phyloP scores from a whole-genome alignment of 2,888 invertebrate genomes.

The Pterostichus niger region DNA sequence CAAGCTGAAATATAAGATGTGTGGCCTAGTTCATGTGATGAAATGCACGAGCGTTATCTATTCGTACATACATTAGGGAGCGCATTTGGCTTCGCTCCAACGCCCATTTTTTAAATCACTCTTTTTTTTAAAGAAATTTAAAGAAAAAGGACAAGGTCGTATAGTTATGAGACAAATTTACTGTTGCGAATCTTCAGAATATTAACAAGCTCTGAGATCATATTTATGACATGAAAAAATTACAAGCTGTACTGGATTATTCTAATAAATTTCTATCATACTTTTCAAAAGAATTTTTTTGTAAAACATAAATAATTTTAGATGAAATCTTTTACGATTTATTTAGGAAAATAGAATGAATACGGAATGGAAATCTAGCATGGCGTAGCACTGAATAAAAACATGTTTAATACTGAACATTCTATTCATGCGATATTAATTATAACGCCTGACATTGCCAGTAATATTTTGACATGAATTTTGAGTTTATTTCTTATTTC shows the following conservation, averaged over 20 bases:
- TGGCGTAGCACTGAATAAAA: too few relatives aligned
- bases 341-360: too few relatives aligned
- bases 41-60: slow-evolving; percentile 57
- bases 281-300: slow-evolving; percentile 6
- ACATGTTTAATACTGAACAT: too few relatives aligned
- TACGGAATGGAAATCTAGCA: too few relatives aligned
- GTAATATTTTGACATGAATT: too few relatives aligned
- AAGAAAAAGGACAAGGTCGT: slow-evolving; percentile 49
- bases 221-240: slow-evolving; percentile 39
- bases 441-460: too few relatives aligned
- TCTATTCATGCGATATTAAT: too few relatives aligned
- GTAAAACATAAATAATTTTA: neutral
- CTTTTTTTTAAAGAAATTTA: slow-evolving; percentile 56
- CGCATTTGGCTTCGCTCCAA: slow-evolving; percentile 53
- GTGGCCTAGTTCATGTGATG: slow-evolving; percentile 57
- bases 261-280: slow-evolving; percentile 16
- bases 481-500: too few relatives aligned
- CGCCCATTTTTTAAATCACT: slow-evolving; percentile 48
- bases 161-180: slow-evolving; percentile 49
- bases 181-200: slow-evolving; percentile 50
- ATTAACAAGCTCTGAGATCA: slow-evolving; percentile 32
- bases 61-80: slow-evolving; percentile 60
- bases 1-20: slow-evolving; percentile 50
- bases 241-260: slow-evolving; percentile 1
- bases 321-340: too few relatives aligned